Evolutionary conservation across 2,113 vertebrate genomes (phyloP).

Genomic region (Agapornis roseicollis): DNA sequence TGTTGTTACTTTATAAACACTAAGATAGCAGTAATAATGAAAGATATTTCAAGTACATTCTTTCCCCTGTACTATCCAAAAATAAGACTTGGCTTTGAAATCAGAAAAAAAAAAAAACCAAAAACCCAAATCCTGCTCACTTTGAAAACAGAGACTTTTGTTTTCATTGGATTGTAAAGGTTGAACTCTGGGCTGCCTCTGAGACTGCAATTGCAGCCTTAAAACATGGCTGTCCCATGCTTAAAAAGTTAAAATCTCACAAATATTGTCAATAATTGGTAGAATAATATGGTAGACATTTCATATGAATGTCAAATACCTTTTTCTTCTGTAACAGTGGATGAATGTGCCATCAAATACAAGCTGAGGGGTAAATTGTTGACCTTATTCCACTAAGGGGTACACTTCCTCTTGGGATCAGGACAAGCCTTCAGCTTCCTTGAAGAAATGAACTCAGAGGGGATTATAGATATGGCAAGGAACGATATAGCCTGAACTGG

Average conservation of each 20-base stretch:
- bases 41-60: not conserved
- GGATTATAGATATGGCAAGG: not conserved
- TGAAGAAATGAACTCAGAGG: not conserved
- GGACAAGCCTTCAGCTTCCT: not conserved
- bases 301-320: not conserved
- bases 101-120: too few relatives aligned
- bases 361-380: not conserved
- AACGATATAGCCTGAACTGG: not conserved
- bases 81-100: not conserved
- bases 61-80: not conserved
- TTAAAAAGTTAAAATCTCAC: not conserved
- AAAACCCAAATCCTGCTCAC: not conserved
- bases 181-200: not conserved
- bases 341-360: not conserved
- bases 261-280: not conserved
- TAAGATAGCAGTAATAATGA: not conserved
- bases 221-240: not conserved
- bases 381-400: not conserved
- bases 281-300: not conserved
- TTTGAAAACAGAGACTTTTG: not conserved
- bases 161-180: not conserved
- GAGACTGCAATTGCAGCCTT: not conserved
- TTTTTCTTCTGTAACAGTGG: not conserved
- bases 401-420: not conserved
- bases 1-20: not conserved